Evolutionary conservation across 1,140 invertebrate genomes (phyloP).

Genomic region (Lasioglossum albipes): DNA sequence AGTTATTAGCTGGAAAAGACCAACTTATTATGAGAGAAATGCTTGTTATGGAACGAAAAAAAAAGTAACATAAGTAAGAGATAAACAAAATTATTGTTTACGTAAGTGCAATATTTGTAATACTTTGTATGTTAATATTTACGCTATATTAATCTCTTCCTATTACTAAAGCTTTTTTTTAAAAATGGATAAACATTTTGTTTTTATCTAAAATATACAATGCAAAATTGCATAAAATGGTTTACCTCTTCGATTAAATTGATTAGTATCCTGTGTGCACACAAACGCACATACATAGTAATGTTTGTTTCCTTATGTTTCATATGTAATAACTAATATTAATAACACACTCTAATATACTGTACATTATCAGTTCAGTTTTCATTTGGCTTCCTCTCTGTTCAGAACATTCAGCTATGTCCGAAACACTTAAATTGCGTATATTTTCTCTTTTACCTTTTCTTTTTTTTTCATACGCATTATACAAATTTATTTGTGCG

Average conservation of each 20-base stretch:
- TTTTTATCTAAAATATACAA: slow-evolving; percentile 55
- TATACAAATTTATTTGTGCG: slow-evolving; percentile 46
- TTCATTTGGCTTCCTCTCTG: slow-evolving; percentile 69
- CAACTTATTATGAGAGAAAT: background rate
- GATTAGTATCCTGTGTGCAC: slow-evolving; percentile 55
- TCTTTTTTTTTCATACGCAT: slow-evolving; percentile 21
- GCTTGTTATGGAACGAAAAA: background rate
- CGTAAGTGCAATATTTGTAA: background rate
- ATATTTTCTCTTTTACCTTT: slow-evolving; percentile 21
- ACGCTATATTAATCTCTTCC: background rate
- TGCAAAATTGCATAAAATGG: slow-evolving; percentile 58
- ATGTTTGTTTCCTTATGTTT: slow-evolving; percentile 61
- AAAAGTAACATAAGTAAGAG: background rate
- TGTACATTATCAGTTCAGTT: slow-evolving; percentile 77
- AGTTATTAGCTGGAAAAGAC: background rate
- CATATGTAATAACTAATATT: slow-evolving; percentile 74
- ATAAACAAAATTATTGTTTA: background rate
- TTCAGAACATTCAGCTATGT: slow-evolving; percentile 52
- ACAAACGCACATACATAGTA: slow-evolving; percentile 27
- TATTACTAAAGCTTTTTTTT: slow-evolving; percentile 3
- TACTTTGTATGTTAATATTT: slow-evolving; percentile 13
- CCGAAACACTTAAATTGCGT: slow-evolving; percentile 40
- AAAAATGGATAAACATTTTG: slow-evolving; percentile 25
- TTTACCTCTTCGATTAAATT: slow-evolving; percentile 55
- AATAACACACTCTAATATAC: slow-evolving; percentile 78